Base-by-base conservation (phyloP, 2,797 vertebrate genomes). In the Nyctalus aviator region DNA sequence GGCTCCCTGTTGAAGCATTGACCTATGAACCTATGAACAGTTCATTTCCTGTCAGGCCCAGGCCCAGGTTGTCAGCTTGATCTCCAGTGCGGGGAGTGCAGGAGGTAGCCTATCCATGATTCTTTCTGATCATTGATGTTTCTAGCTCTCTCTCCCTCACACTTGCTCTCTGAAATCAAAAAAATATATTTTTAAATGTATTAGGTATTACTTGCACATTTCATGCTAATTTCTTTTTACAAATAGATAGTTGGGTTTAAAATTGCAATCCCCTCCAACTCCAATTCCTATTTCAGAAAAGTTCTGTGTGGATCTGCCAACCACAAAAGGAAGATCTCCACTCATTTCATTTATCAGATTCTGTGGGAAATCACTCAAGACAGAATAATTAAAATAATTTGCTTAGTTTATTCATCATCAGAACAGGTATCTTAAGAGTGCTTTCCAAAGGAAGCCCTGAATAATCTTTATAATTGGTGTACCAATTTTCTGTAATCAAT, bases 201-300 rank as follows among this genome's bases (percentile, higher is more conserved):
- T 41, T 78, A 88, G 53, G 27, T 79, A 94, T 82, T 90, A 94
- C 37, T 91, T 88, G 88, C 9, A 93, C 62, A 94, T 82, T 68
- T 90, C 27, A 90, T 37, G 17, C 77, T 88, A 89, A 71, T 84
- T 88, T 91, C 21, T 84, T 73, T 94, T 88, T 76, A 90, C 46
- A 90, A 85, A 90, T 35, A 91, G 37, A 83, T 83, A 91, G 87
- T 59, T 95, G 32, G 57, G 48, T 88, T 96, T 93, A 96, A 95
- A 79, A 66, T 62, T 90, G 32, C 37, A 95, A 93, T 81, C 46
- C 4, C 25, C 37, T 83, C 53, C 41, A 88, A 57, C 41, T 83
- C 48, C 46, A 88, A 62, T 91, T 75, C 21, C 62, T 53, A 88
- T 41, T 93, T 44, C 62, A 32, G 77, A 88, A 93, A 93, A 87